Conservation (phyloP, 2,888 invertebrate species). For the Stenurella melanura region DNA sequence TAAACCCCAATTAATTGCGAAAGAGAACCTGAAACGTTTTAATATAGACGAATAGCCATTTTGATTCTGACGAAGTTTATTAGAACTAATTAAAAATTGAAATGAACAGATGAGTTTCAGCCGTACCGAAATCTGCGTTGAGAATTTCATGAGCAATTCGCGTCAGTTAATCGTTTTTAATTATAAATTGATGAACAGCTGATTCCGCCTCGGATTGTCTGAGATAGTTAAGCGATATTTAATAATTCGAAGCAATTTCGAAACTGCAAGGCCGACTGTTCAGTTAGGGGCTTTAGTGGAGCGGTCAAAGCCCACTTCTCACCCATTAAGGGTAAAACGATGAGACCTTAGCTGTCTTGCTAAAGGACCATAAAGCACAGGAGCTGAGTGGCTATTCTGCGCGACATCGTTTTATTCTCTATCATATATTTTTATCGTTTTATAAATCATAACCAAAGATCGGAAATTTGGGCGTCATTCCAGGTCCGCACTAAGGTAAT, state of each 20-base stretch:
- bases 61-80: slow-evolving; percentile 15
- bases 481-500: no score
- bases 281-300: background rate
- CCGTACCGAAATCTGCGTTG: slow-evolving; percentile 33
- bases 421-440: no score
- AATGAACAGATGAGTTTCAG: slow-evolving; percentile 18
- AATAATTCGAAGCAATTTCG: slow-evolving; percentile 36
- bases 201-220: slow-evolving; percentile 44
- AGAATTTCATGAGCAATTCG: slow-evolving; percentile 47
- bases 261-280: background rate
- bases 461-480: no score
- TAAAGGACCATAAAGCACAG: no score
- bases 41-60: slow-evolving; percentile 1
- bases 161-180: slow-evolving; percentile 49
- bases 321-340: no score
- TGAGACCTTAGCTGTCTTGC: no score
- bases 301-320: no score
- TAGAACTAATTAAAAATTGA: slow-evolving; percentile 32
- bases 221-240: slow-evolving; percentile 45
- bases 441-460: no score
- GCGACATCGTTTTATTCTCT: no score
- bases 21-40: slow-evolving; percentile 3
- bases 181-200: slow-evolving; percentile 46
- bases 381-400: no score
- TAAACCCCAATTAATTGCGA: background rate